These are phyloP conservation scores for Syrmaticus mikado DNA, from an alignment of 2,113 vertebrate genomes.

Conservation along the genomic window DNA sequence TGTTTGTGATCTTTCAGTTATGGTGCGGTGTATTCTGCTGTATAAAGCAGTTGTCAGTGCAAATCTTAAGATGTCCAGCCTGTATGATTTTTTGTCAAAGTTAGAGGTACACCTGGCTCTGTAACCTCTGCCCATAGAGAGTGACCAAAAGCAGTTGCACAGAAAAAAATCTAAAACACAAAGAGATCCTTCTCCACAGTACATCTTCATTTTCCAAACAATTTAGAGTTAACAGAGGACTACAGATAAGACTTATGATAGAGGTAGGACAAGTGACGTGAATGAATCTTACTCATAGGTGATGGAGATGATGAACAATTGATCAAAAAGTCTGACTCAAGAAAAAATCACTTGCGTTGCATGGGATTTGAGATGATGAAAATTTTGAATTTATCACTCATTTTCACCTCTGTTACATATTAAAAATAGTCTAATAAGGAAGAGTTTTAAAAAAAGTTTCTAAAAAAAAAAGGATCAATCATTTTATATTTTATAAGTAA, in stretches of 20 bases:
- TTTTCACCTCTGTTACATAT: not conserved
- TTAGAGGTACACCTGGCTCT: not conserved
- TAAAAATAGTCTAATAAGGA: not conserved
- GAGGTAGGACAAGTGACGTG: not conserved
- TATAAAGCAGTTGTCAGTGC: not conserved
- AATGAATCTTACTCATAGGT: not conserved
- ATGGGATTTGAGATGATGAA: not conserved
- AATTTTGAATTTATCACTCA: not conserved
- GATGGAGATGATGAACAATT: not conserved
- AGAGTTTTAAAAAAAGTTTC: not conserved
- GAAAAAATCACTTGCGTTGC: not conserved
- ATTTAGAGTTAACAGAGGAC: not conserved
- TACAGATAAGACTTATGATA: not conserved
- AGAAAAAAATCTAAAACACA: not conserved
- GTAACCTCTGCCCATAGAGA: not conserved
- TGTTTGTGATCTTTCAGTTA: not conserved
- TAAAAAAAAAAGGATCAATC: not conserved
- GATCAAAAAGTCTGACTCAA: not conserved
- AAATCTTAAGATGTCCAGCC: not conserved
- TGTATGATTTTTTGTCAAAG: not conserved
- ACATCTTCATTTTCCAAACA: not conserved
- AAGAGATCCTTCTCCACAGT: not conserved
- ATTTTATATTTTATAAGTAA: not conserved
- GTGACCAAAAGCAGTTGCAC: not conserved
- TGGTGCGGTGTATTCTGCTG: not conserved